phyloP scores from a whole-genome alignment of 2,797 vertebrate genomes.

The Leptatherina wallacei region DNA sequence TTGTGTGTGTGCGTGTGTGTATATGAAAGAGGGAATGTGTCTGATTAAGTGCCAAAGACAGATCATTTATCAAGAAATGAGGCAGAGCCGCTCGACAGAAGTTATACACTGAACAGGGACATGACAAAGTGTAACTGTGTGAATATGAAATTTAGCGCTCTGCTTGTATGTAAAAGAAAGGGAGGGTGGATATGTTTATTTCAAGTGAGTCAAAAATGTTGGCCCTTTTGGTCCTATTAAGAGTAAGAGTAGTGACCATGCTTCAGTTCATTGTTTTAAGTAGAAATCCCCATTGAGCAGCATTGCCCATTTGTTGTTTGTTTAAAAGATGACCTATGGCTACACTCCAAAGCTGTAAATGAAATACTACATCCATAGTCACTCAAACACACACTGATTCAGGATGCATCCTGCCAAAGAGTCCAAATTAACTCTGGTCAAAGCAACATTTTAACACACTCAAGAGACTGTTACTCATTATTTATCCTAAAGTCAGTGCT shows the following conservation, averaged over 20 bases:
- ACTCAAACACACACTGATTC: conserved; percentile 23
- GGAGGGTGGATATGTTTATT: conserved; percentile 15
- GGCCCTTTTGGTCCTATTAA: conserved; percentile 38
- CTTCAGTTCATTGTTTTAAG: conserved; percentile 38
- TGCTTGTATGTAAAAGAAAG: conserved; percentile 3
- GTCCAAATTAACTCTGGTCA: conserved; percentile 50
- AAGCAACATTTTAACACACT: conserved; percentile 53
- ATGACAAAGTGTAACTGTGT: conserved; percentile 58
- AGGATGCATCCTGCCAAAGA: conserved; percentile 57
- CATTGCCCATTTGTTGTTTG: conserved; percentile 50
- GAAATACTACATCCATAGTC: conserved; percentile 23
- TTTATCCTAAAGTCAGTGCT: conserved; percentile 58
- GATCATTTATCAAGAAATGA: conserved; percentile 69
- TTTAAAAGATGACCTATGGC: conserved; percentile 53
- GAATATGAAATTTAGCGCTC: conserved; percentile 45
- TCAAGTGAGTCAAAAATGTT: conserved; percentile 6
- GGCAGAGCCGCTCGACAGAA: conserved; percentile 46
- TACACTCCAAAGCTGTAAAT: conserved; percentile 39
- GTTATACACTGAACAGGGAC: conserved; percentile 42
- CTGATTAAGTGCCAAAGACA: conserved; percentile 53
- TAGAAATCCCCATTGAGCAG: conserved; percentile 32
- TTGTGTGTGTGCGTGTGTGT: conserved; percentile 21
- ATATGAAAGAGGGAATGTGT: conserved; percentile 21
- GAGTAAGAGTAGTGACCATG: conserved; percentile 24
- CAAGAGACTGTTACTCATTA: conserved; percentile 56